A percentile compares a stretch with the other conserved stretches of the same genome.
phyloP scores from a whole-genome alignment of 2,113 vertebrate genomes.

The Lampris megalopsis region DNA sequence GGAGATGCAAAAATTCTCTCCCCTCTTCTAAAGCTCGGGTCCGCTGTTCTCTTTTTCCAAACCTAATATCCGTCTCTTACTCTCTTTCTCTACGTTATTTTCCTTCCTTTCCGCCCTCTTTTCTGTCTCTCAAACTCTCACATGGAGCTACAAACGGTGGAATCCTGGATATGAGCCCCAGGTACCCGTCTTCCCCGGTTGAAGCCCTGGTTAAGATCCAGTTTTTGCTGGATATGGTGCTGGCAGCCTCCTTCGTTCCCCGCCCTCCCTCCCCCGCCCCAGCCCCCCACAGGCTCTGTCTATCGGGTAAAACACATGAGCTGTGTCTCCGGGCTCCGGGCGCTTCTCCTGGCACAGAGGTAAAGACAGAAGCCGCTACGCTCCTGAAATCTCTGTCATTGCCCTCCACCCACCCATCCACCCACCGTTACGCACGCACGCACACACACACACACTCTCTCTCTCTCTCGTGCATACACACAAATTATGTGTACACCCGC shows the following conservation, averaged over 20 bases:
- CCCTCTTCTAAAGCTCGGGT: conserved; percentile 9
- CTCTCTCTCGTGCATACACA: conserved; percentile 13
- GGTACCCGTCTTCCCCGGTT: conserved; percentile 7
- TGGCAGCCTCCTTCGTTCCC: conserved; percentile 10
- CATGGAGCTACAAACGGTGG: conserved; percentile 9
- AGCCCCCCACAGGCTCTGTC: conserved; percentile 8
- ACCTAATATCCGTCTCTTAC: background rate
- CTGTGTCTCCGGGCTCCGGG: conserved; percentile 27
- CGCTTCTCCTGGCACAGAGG: conserved; percentile 38
- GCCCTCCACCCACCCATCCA: background rate
- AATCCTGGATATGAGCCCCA: background rate
- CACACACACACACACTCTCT: background rate
- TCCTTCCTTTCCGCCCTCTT: conserved; percentile 17
- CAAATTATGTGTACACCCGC: background rate
- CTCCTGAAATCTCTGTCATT: conserved; percentile 40
- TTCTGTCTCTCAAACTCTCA: conserved; percentile 16
- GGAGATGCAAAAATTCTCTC: background rate
- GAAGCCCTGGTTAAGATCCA: conserved; percentile 20
- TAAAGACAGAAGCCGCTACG: conserved; percentile 32
- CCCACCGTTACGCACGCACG: conserved; percentile 16
- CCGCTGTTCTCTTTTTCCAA: background rate
- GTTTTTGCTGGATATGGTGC: conserved; percentile 3
- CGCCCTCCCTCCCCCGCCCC: background rate
- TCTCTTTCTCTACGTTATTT: background rate
- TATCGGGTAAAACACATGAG: conserved; percentile 17